These are phyloP conservation scores for Anoplolepis gracilipes DNA, from an alignment of 1,140 invertebrate genomes.

Conservation along the genomic window DNA sequence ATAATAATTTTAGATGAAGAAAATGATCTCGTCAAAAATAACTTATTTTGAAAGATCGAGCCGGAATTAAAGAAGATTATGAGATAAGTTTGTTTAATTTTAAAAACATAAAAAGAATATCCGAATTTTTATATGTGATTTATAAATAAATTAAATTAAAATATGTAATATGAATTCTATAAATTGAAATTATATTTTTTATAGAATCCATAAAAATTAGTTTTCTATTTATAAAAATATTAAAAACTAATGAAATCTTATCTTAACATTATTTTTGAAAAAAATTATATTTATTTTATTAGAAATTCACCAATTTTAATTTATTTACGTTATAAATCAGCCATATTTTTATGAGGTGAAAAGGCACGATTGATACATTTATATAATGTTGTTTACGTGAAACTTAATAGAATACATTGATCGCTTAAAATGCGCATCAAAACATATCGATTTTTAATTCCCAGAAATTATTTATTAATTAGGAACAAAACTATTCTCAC, in stretches of 20 bases:
- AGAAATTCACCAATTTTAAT: not conserved
- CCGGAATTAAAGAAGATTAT: not conserved
- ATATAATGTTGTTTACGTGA: not conserved
- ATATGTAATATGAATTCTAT: too few species aligned
- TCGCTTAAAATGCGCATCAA: not conserved
- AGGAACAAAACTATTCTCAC: constrained; percentile 22
- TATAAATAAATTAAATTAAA: not conserved
- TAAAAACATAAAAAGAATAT: not conserved
- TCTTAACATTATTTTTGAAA: not conserved
- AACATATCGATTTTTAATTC: not conserved
- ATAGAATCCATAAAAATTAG: not conserved
- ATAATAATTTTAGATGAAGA: not conserved
- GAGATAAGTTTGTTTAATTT: not conserved
- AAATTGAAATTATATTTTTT: not conserved
- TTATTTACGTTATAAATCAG: not conserved
- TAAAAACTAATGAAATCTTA: not conserved
- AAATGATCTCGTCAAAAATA: not conserved
- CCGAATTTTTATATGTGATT: too few species aligned
- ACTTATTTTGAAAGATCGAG: not conserved
- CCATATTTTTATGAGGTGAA: not conserved
- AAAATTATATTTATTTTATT: not conserved
- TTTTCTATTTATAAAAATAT: not conserved
- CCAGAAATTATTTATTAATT: not conserved
- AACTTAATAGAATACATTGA: not conserved
- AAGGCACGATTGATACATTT: not conserved